phyloP scores from a whole-genome alignment of 2,113 vertebrate species.

The Hyaena hyaena region DNA sequence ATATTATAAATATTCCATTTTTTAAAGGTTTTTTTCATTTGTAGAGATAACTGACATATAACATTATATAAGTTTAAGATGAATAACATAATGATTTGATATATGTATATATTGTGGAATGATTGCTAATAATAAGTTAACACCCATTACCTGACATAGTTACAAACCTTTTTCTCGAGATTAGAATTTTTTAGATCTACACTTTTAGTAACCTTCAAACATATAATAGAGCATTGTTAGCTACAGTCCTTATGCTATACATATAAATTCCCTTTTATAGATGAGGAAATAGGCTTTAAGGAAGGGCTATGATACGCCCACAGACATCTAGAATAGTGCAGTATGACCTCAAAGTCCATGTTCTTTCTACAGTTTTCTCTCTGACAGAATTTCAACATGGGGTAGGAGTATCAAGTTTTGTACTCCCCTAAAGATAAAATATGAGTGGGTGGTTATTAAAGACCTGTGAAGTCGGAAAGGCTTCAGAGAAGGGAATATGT shows the following conservation, averaged over 20 bases:
- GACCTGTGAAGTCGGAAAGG: not conserved
- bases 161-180: not conserved
- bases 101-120: not conserved
- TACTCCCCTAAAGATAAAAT: not conserved
- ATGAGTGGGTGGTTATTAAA: not conserved
- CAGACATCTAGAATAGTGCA: rapidly evolving
- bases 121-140: not conserved
- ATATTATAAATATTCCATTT: not conserved
- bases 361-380: not conserved
- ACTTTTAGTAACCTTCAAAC: not conserved
- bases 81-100: not conserved
- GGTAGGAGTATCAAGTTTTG: not conserved
- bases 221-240: not conserved
- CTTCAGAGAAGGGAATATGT: not conserved
- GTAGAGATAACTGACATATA: not conserved
- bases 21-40: not conserved
- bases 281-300: not conserved
- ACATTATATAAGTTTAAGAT: not conserved
- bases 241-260: not conserved
- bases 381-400: not conserved
- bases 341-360: not conserved
- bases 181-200: not conserved
- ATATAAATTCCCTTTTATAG: not conserved
- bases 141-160: no score
- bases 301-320: not conserved